Base-by-base conservation (phyloP, 2,888 invertebrate species). In the Acanthoscelides obtectus region DNA sequence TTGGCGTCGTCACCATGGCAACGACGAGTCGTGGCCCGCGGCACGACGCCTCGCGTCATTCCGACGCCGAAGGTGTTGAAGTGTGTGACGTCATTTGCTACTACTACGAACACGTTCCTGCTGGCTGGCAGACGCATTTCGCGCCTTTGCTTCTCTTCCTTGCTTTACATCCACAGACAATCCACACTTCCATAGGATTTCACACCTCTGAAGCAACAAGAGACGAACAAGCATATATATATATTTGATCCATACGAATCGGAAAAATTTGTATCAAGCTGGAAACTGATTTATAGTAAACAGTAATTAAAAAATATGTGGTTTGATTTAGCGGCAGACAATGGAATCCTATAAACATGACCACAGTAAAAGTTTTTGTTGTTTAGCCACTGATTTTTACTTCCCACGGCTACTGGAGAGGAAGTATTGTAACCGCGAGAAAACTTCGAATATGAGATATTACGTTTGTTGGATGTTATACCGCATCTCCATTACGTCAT, bases 61-160 rank as follows among this genome's bases (percentile, higher is more conserved):
- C 17, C 45, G 45, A 12, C 80, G 79, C 75, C 77, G 77, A 77
- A 83, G 83, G 84, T 82, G 84, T 80, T 81, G 82, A 81, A 82
- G 83, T 83, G 82, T 82, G 80, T 82, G 83, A 83, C 83, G 83
- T 81, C 80, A 80, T 82, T 83, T 81, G 79, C 81, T 82, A 80
- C 80, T 82, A 79, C 80, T 45, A 12, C 45, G 80, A 81, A 81
- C 81, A 77, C 78, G 81, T n/a, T n/a, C n/a, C n/a, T n/a, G n/a
- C n/a, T n/a, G n/a, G n/a, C 80, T 80, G 75, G 71, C 79, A 75
- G 79, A 75, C 74, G 73, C 75, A 73, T 76, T 77, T 77, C 77
- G 72, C 79, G 77, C 79, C 77, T 72, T 72, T 70, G 71, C 71
- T 74, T 45, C 45, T 45, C 45, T 17, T 45, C 45, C 45, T n/a